phyloP scores from a whole-genome alignment of 2,888 invertebrate species.

The Lepidochitona cinerea region DNA sequence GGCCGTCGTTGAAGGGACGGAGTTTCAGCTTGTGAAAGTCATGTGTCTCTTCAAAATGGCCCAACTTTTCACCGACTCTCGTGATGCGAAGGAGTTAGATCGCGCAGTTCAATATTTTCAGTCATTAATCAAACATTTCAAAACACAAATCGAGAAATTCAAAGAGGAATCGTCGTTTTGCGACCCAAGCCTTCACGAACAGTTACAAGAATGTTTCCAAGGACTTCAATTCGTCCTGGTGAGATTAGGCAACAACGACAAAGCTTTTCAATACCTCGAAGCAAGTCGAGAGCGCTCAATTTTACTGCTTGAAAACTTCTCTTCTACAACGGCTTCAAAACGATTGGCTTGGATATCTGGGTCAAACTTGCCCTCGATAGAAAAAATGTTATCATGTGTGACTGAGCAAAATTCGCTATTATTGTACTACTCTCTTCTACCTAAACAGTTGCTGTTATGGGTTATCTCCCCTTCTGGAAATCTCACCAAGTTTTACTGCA shows the following conservation, averaged over 20 bases:
- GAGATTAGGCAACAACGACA: conserved; percentile 56
- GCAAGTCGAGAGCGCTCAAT: conserved; percentile 47
- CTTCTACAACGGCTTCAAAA: conserved; percentile 31
- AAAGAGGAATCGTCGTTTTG: conserved; percentile 57
- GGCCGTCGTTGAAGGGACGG: conserved; percentile 50
- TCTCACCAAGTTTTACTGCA: conserved; percentile 51
- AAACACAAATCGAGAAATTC: conserved; percentile 54
- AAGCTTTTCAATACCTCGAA: conserved; percentile 62
- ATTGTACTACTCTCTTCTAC: conserved; percentile 61
- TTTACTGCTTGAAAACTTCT: conserved; percentile 42
- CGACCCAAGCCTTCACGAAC: conserved; percentile 48
- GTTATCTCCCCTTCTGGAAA: conserved; percentile 61
- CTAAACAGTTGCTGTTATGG: conserved; percentile 56
- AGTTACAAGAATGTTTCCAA: conserved; percentile 59
- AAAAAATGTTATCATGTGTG: conserved; percentile 53
- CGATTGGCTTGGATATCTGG: conserved; percentile 30
- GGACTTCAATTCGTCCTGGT: conserved; percentile 59
- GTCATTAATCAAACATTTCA: conserved; percentile 45
- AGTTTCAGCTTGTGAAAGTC: conserved; percentile 47
- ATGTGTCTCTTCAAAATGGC: conserved; percentile 61
- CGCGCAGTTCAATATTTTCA: conserved; percentile 54
- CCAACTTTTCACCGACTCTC: conserved; percentile 58
- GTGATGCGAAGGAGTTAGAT: conserved; percentile 58
- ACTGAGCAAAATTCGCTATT: conserved; percentile 60
- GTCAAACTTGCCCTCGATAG: conserved; percentile 23